phyloP scores from a whole-genome alignment of 1,140 invertebrate species.

The Homalodisca vitripennis region DNA sequence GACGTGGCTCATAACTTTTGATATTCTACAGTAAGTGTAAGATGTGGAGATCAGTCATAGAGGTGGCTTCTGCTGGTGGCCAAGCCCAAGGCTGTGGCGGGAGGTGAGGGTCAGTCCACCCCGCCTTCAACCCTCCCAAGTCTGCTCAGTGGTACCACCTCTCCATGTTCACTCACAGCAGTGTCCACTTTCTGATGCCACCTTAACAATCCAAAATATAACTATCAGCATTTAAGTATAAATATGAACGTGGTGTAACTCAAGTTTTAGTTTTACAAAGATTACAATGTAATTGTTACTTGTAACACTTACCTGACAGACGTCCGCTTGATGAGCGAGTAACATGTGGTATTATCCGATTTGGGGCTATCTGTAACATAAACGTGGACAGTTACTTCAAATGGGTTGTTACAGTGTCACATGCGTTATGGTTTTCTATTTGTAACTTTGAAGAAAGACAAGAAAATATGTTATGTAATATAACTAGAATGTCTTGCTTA shows the following conservation, averaged over 20 bases:
- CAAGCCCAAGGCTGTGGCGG: background rate
- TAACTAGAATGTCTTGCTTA: no score
- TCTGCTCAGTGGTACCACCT: constrained; percentile 8
- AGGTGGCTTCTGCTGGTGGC: background rate
- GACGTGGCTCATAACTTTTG: no score
- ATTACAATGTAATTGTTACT: background rate
- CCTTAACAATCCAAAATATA: background rate
- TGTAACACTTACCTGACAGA: background rate
- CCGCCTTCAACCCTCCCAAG: background rate
- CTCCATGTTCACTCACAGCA: constrained; percentile 15
- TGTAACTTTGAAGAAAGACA: no score
- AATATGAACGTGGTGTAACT: background rate
- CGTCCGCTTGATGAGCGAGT: constrained; percentile 8
- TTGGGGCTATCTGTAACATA: constrained; percentile 4
- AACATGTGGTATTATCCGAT: constrained; percentile 12
- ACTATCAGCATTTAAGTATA: background rate
- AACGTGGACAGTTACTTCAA: no score
- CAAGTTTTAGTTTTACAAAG: background rate
- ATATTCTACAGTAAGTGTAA: no score
- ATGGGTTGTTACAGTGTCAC: no score
- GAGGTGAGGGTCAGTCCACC: no score
- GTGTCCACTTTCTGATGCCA: constrained; percentile 20
- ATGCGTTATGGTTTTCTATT: no score
- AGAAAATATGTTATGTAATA: no score
- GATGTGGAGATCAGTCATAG: constrained; percentile 20